A percentile compares a stretch with the other conserved stretches of the same genome.
Conservation (phyloP, 2,888 invertebrate genomes). For the Morinoia aosen region DNA sequence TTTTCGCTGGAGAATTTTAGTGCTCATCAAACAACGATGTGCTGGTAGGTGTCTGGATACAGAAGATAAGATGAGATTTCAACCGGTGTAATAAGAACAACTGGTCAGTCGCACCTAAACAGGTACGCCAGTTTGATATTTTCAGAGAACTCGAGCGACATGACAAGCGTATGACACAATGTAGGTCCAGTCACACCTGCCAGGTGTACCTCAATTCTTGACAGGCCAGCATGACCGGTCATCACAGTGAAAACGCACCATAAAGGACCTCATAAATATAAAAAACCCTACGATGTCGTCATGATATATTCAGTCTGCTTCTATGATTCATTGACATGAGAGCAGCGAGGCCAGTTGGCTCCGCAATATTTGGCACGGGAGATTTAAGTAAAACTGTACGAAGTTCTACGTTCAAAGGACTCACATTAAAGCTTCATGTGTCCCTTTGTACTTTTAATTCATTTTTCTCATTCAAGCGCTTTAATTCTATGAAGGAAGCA, state of each 20-base stretch:
- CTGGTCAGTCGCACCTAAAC: background rate
- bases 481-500: background rate
- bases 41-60: too few species aligned
- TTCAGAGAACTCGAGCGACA: too few species aligned
- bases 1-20: too few species aligned
- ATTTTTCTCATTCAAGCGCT: background rate
- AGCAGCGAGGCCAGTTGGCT: background rate
- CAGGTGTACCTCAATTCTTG: background rate
- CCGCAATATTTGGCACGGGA: background rate
- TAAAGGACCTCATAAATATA: background rate
- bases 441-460: background rate
- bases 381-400: background rate
- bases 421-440: background rate
- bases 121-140: background rate
- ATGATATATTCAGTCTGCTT: background rate
- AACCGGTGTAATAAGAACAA: background rate
- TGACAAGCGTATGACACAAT: too few species aligned
- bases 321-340: background rate
- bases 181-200: background rate
- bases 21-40: too few species aligned
- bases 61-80: too few species aligned
- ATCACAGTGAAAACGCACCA: background rate
- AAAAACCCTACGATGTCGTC: background rate
- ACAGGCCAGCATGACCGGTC: background rate
- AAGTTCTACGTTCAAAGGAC: too few species aligned